Base-by-base conservation (phyloP, 2,113 vertebrate species). In the Cephalopholis sonnerati region DNA sequence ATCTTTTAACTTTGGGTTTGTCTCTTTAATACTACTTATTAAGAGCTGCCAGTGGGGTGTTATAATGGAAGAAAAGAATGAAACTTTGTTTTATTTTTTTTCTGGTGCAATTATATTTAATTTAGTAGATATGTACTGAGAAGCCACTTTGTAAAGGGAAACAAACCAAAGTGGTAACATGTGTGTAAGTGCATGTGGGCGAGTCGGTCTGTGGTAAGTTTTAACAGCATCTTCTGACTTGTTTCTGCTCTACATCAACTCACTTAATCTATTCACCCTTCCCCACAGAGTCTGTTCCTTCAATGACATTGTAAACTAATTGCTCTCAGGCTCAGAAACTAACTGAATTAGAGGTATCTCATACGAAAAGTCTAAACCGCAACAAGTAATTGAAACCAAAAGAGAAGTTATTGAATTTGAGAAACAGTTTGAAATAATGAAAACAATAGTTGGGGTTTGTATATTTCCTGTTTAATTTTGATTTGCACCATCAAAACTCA, bases 1-100 rank as follows among this genome's bases (percentile, higher is more conserved):
- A 74, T 58, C 20, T 83, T 84, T 79, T 62, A 84, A 82, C 54
- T 62, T 65, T 57, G 39, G 54, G 51, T 67, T 61, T 87, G 50
- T 84, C 13, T 79, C 20, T 55, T 78, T 71, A 69, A 55, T 66
- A 13, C 36, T 74, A 48, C 81, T 70, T 62, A 79, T 79, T 73
- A 69, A 36, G 39, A 63, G 69, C 39, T 70, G 16, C 29, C 16
- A 39, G 32, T 62, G 15, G 25, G 32, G 62, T 83, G 73, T 70
- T 83, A 76, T 55, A 24, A 77, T 61, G 12, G 62, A 67, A 54
- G 41, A 68, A n/a, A 63, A 75, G 7, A 69, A 27, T 74, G 15
- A 39, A 71, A 63, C 51, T 36, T 54, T 82, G 7, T 36, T 36
- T 36, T 36, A 8, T 36, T 36, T 36, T 36, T 36, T 36, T 1